Evolutionary conservation across 1,140 invertebrate species (phyloP), one percentile per base, ranked within the genome.

Genomic region (Meloidogyne hapla): DNA sequence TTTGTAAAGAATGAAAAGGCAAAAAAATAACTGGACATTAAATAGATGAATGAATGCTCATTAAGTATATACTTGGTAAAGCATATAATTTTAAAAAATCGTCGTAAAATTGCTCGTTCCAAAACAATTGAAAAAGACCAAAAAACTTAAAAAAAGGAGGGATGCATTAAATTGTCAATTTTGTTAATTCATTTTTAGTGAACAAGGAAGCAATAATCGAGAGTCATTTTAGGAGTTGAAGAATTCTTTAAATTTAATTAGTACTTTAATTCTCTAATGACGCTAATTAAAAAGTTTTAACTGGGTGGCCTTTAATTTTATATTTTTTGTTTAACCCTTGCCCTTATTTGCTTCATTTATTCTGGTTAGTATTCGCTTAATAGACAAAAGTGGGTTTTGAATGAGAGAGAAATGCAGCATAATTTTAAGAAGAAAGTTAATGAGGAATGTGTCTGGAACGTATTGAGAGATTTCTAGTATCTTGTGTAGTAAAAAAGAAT

Each of bases 211-310:
- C 48, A 56, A 56, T n/a, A 56, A 56, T 33, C 33, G 9, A 33
- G 33, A 48, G 5, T 18, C 12, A 5, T 18, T 15, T 56, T 56
- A 18, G 45, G 13, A 42, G 2, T 42, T 42, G 40, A 56, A 56
- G n/a, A 56, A 33, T 33, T 33, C 33, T 6, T 33, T 56, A n/a
- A 2, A 13, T 42, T 56, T 56, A 56, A 56, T 56, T 56, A n/a
- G 48, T 56, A 56, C 48, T 56, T 56, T 56, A 56, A 56, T n/a
- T n/a, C 48, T 56, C 18, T 56, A 56, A 56, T 56, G 18, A 56
- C 18, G 4, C 18, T 56, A 56, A 56, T 56, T 56, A n/a, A 56
- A 56, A 56, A 56, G 1, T 56, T 48, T 48, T 56, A 56, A n/a
- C 18, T 56, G 48, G 48, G 48, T 56, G 48, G 48, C 48, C 18